phyloP scores from a whole-genome alignment of 2,113 vertebrate genomes.

The Cercocebus atys region DNA sequence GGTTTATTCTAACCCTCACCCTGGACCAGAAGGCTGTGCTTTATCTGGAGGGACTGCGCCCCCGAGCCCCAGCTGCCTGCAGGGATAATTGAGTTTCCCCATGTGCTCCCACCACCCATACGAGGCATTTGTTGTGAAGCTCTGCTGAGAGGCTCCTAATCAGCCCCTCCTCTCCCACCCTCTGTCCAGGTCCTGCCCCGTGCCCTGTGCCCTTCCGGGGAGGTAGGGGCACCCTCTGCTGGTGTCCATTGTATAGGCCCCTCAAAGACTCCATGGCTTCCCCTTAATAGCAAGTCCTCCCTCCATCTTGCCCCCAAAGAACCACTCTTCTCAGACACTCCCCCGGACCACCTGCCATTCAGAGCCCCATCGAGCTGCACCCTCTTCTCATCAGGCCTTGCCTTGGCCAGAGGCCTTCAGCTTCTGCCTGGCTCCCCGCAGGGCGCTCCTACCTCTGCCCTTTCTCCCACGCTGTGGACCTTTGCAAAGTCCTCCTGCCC shows the following conservation, averaged over 20 bases:
- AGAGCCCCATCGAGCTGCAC: neutral
- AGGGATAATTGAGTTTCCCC: neutral
- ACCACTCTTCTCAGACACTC: neutral
- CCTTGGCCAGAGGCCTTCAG: neutral
- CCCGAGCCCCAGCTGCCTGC: rapidly evolving
- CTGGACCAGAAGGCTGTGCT: neutral
- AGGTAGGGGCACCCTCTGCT: neutral
- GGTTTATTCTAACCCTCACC: neutral
- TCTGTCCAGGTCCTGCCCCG: neutral
- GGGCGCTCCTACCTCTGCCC: neutral
- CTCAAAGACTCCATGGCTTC: neutral
- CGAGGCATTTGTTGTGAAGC: too few species aligned
- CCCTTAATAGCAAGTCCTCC: neutral
- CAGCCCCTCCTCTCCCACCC: rapidly evolving
- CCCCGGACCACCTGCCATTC: rapidly evolving
- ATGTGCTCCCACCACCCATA: too few species aligned
- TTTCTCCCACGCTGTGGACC: neutral
- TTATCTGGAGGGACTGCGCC: neutral
- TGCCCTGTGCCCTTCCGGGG: neutral
- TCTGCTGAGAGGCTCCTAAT: too few species aligned
- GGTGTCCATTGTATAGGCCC: neutral
- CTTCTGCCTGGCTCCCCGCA: neutral
- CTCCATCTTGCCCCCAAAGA: too few species aligned
- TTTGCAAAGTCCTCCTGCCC: neutral
- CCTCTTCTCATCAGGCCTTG: neutral